Evolutionary conservation across 1,140 invertebrate species (phyloP), one percentile per base, ranked within the genome.

Genomic region (Drosophila lini): DNA sequence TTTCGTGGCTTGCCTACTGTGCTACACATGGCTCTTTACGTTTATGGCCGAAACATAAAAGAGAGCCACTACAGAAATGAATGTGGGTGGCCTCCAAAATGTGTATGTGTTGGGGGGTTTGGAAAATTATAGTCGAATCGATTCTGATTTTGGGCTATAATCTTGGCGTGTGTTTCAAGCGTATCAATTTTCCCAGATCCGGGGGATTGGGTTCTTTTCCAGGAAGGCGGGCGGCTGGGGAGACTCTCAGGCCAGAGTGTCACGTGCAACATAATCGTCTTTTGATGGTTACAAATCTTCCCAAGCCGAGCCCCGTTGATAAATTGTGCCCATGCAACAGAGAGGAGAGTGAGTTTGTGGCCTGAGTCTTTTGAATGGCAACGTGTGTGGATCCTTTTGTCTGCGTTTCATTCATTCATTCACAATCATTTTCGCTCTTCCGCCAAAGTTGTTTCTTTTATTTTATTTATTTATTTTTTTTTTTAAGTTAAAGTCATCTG

Each of bases 231-330:
- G 19, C 22, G 10, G 47, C 64, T 64, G 53, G 78, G 63, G 62
- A 52, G 59, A 69, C 59, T 69, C 61, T 36, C 45, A 38, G 55
- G 25, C 34, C 69, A 56, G 52, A 79, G 71, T 86, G 82, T 86
- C 82, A 86, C 75, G 83, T 86, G 82, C 82, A 86, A 86, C 80
- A 81, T 86, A 86, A 86, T 76, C 82, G 79, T 64, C 79, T 82
- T 86, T 86, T 74, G 81, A 73, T 81, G 69, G 69, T 71, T 73
- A 73, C 69, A 73, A 73, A 73, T 73, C 69, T 80, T 52, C 48
- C 38, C 55, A 40, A 47, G 58, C 36, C 42, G 34, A 42, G 42
- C 31, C 41, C 57, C 48, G 48, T 63, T 78, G 75, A 78, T 78
- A 70, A 78, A 78, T 78, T 67, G 71, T 70, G 62, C 58, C 42